phyloP scores from a whole-genome alignment of 1,140 invertebrate genomes.

The Copidosoma floridanum region DNA sequence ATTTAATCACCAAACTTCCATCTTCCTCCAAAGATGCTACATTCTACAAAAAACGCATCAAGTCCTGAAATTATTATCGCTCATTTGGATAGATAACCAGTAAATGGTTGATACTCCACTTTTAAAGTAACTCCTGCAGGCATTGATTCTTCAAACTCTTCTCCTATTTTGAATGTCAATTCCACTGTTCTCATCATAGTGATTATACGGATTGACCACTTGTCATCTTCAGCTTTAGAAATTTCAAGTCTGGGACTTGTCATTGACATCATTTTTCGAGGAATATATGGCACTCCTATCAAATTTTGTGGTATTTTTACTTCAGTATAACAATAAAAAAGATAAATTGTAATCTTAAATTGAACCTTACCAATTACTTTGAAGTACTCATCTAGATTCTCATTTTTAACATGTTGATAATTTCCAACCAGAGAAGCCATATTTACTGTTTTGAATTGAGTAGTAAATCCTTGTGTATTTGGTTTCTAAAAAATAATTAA shows the following conservation, averaged over 20 bases:
- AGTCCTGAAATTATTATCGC: neutral
- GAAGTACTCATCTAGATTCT: slow-evolving; percentile 66
- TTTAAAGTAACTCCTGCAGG: slow-evolving; percentile 44
- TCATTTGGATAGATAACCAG: neutral
- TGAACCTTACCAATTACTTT: slow-evolving; percentile 59
- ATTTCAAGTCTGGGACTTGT: slow-evolving; percentile 63
- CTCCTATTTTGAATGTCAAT: slow-evolving; percentile 40
- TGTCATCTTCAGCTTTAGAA: slow-evolving; percentile 52
- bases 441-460: no score
- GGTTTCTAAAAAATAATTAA: no score
- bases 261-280: slow-evolving; percentile 63
- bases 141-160: slow-evolving; percentile 49
- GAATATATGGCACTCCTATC: slow-evolving; percentile 58
- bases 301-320: neutral
- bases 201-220: slow-evolving; percentile 60
- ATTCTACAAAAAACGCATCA: slow-evolving; percentile 56
- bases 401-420: slow-evolving; percentile 64
- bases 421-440: slow-evolving; percentile 59
- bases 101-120: slow-evolving; percentile 31
- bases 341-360: slow-evolving; percentile 15
- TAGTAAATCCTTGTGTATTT: no score
- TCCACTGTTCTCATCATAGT: slow-evolving; percentile 49
- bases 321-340: no score
- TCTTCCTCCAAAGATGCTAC: slow-evolving; percentile 57
- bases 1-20: slow-evolving; percentile 55